A percentile compares a stretch with the other conserved stretches of the same genome.
phyloP scores from a whole-genome alignment of 2,797 vertebrate genomes.

The Neosalanx taihuensis region DNA sequence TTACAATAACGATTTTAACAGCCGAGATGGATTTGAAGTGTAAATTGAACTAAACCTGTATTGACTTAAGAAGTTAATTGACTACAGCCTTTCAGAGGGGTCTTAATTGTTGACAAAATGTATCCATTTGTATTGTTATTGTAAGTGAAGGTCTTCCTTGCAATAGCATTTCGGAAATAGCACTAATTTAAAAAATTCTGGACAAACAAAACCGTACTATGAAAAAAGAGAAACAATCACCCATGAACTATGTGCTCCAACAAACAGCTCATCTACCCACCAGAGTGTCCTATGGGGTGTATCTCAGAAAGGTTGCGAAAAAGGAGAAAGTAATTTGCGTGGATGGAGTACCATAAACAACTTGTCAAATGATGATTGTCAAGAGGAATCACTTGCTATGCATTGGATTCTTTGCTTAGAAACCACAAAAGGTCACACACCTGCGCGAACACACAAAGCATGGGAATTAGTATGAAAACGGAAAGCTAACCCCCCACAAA shows the following conservation, averaged over 20 bases:
- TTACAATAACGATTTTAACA: neutral
- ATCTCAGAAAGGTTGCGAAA: no score
- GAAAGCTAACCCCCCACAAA: constrained; percentile 7
- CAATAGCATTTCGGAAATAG: neutral
- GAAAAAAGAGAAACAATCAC: no score
- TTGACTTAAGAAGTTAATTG: constrained; percentile 20
- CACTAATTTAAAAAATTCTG: no score
- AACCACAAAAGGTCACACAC: neutral
- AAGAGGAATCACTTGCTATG: neutral
- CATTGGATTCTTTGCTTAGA: neutral
- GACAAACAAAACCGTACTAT: no score
- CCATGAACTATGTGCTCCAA: no score
- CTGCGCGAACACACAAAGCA: neutral
- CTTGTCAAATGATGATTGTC: neutral
- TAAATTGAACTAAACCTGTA: neutral
- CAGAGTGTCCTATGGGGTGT: neutral
- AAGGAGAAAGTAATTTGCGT: no score
- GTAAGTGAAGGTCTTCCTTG: constrained; percentile 11
- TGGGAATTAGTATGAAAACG: constrained; percentile 7
- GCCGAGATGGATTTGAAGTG: neutral
- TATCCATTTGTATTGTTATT: neutral
- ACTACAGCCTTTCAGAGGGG: constrained; percentile 13
- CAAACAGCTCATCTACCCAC: neutral
- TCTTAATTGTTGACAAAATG: constrained; percentile 1
- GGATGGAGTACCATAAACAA: no score